Conservation (phyloP, 2,113 vertebrate species). For the Callipepla californica region DNA sequence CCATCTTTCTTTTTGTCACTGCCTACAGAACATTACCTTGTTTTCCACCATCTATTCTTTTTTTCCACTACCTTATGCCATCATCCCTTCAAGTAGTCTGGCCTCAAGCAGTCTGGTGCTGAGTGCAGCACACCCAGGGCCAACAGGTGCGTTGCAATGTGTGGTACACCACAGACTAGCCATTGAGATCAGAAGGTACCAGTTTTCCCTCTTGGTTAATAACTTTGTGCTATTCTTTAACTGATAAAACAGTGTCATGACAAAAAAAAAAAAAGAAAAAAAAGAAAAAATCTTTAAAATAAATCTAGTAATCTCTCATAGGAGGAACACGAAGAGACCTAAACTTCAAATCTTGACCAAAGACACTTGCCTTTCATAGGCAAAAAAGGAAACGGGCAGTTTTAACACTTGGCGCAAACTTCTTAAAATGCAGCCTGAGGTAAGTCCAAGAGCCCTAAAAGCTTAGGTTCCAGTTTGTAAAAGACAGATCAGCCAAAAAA, state of each 20-base stretch:
- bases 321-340: background rate
- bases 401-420: background rate
- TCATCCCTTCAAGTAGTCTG: background rate
- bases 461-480: background rate
- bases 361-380: background rate
- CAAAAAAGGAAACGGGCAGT: background rate
- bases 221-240: background rate
- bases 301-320: background rate
- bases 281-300: background rate
- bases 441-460: background rate
- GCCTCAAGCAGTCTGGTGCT: background rate
- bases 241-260: background rate
- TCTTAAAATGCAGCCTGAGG: background rate
- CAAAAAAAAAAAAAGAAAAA: background rate
- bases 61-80: background rate
- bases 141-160: fast-evolving
- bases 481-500: background rate
- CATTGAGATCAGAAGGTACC: background rate
- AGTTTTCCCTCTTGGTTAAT: background rate
- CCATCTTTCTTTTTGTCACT: background rate
- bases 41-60: background rate
- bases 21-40: background rate
- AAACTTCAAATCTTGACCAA: background rate
- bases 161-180: background rate
- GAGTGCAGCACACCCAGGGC: fast-evolving